A percentile compares a stretch with the other conserved stretches of the same genome.
phyloP scores from a whole-genome alignment of 2,113 vertebrate species.

The Zootoca vivipara region DNA sequence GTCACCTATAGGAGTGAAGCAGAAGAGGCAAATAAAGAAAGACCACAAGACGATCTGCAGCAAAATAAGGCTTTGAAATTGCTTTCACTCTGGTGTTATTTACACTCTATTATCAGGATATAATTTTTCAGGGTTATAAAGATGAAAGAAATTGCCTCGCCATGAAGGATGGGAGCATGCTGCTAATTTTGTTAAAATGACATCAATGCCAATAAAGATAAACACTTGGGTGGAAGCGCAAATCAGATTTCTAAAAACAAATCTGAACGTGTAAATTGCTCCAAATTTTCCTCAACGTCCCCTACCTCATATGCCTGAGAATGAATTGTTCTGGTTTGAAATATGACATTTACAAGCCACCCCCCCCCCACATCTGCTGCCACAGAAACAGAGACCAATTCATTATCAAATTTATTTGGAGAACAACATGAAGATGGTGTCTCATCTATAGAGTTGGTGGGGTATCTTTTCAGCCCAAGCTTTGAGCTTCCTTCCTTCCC shows the following conservation, averaged over 20 bases:
- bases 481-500: too few species aligned
- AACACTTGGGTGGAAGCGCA: slow-evolving; percentile 34
- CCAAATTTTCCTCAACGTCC: slow-evolving; percentile 34
- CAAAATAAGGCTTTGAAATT: slow-evolving; percentile 1
- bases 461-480: too few species aligned
- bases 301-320: slow-evolving; percentile 25
- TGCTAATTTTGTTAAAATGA: slow-evolving; percentile 53
- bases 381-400: background rate
- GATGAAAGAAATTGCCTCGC: slow-evolving; percentile 46
- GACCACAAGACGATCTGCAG: background rate
- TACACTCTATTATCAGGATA: slow-evolving; percentile 23
- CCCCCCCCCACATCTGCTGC: too few species aligned
- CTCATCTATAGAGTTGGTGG: too few species aligned
- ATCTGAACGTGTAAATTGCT: slow-evolving; percentile 41
- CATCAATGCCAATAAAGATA: slow-evolving; percentile 47
- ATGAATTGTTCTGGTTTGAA: slow-evolving; percentile 49
- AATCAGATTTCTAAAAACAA: slow-evolving; percentile 45
- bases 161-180: slow-evolving; percentile 48
- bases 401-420: background rate
- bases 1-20: background rate
- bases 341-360: background rate
- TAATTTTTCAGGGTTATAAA: slow-evolving; percentile 38
- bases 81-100: slow-evolving; percentile 20
- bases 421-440: background rate
- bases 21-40: background rate